Percentiles rank a stretch among this genome's conserved stretches.
These are phyloP conservation scores for Craterocephalus amniculus DNA, from an alignment of 2,797 vertebrate genomes.

Conservation along the genomic window DNA sequence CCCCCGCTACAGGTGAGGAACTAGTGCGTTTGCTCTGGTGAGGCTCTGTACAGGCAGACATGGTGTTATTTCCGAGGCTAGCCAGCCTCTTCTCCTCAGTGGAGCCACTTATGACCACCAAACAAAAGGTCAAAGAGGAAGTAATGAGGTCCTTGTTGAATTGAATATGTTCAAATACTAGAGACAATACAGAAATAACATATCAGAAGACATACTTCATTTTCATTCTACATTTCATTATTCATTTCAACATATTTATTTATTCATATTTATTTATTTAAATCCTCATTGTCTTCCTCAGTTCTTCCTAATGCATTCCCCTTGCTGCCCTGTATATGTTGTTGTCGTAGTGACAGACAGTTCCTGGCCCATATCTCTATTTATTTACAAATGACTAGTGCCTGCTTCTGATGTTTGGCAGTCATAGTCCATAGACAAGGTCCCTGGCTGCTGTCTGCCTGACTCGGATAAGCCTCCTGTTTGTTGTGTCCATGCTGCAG, in stretches of 20 bases:
- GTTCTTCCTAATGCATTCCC: conserved; percentile 8
- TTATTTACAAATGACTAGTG: conserved; percentile 50
- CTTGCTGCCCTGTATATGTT: conserved; percentile 12
- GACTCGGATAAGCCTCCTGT: conserved; percentile 42
- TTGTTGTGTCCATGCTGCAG: conserved; percentile 40
- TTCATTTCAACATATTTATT: conserved; percentile 51
- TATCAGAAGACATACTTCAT: conserved; percentile 57
- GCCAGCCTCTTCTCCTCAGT: conserved; percentile 43
- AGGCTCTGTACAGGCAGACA: conserved; percentile 63
- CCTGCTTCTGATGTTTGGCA: conserved; percentile 49
- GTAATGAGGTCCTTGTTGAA: conserved; percentile 35
- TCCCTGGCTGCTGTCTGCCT: conserved; percentile 37
- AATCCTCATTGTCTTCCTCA: conserved; percentile 5
- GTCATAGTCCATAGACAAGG: conserved; percentile 40
- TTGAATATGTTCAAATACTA: conserved; percentile 44
- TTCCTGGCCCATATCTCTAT: conserved; percentile 37
- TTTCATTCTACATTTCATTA: conserved; percentile 63
- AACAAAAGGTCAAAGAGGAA: conserved; percentile 58
- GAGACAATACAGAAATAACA: conserved; percentile 51
- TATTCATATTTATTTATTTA: conserved; percentile 51
- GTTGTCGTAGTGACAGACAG: conserved; percentile 27
- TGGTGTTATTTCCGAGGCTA: conserved; percentile 46
- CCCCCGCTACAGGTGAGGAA: conserved; percentile 99
- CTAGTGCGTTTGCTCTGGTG: conserved; percentile 99
- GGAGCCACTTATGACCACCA: conserved; percentile 30